Evolutionary conservation across 2,797 vertebrate species (phyloP).

Genomic region (Lindbergichthys nudifrons): DNA sequence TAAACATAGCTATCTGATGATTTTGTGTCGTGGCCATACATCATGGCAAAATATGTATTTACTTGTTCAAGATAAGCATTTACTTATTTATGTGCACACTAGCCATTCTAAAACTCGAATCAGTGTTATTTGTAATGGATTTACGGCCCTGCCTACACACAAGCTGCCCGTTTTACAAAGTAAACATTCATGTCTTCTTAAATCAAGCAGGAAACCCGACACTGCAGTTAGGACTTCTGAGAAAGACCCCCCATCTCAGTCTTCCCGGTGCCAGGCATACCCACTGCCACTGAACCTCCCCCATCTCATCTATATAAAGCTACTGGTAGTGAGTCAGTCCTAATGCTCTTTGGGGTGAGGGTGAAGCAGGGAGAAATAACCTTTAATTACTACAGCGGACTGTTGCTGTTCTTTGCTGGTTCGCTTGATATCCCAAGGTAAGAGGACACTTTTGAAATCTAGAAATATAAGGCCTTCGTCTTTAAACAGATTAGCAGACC

Average conservation of each 20-base stretch:
- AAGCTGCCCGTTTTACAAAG: not conserved
- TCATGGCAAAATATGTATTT: not conserved
- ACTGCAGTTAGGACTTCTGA: slow-evolving; percentile 16
- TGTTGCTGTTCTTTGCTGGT: not conserved
- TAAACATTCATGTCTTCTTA: not conserved
- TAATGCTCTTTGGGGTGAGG: slow-evolving; percentile 27
- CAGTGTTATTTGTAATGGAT: not conserved
- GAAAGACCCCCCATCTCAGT: slow-evolving; percentile 34
- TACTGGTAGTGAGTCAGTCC: slow-evolving; percentile 43
- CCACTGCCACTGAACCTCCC: slow-evolving; percentile 44
- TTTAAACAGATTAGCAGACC: not conserved
- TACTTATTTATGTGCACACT: not conserved
- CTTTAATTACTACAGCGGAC: not conserved
- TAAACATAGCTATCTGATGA: not conserved
- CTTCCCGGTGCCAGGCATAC: slow-evolving; percentile 47
- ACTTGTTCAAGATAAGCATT: not conserved
- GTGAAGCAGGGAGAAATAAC: slow-evolving; percentile 13
- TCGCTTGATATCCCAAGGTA: slow-evolving; percentile 43
- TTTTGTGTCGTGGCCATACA: not conserved
- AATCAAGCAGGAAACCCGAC: slow-evolving; percentile 36
- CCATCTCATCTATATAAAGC: slow-evolving; percentile 73
- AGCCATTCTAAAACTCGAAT: not conserved
- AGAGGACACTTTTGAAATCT: slow-evolving; percentile 5
- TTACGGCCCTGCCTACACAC: not conserved
- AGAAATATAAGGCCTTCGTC: not conserved